These are phyloP conservation scores for Arrhopalites spinosus DNA, from an alignment of 2,888 invertebrate genomes.

Conservation along the genomic window DNA sequence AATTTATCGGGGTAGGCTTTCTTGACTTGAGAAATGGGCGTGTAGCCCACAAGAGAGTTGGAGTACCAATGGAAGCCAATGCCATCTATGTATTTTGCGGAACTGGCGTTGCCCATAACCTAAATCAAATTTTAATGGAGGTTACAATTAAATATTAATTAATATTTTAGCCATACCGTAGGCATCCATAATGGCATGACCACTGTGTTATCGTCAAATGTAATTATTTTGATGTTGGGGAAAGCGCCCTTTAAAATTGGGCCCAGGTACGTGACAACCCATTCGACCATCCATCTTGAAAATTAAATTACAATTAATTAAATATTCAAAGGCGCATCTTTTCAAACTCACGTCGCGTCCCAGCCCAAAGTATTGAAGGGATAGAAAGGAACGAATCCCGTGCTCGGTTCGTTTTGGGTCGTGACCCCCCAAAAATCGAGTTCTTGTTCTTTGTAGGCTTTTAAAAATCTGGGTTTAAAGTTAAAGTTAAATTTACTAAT, in stretches of 20 bases:
- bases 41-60: constrained; percentile 66
- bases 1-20: constrained; percentile 70
- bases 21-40: constrained; percentile 66
- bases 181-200: neutral
- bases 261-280: no score
- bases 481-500: no score
- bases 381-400: constrained; percentile 64
- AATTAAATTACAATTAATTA: no score
- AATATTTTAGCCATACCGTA: neutral
- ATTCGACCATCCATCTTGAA: no score
- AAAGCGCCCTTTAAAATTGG: no score
- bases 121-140: no score
- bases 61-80: constrained; percentile 78
- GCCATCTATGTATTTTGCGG: constrained; percentile 14
- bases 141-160: no score
- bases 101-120: constrained; percentile 8
- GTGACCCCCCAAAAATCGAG: constrained; percentile 80
- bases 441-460: constrained; percentile 64
- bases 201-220: no score
- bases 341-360: no score
- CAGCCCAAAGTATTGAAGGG: no score
- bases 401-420: constrained; percentile 77
- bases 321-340: no score
- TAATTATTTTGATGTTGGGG: no score
- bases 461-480: neutral